Conservation (phyloP, 2,888 invertebrate genomes). For the Tanytarsus gracilentus region DNA sequence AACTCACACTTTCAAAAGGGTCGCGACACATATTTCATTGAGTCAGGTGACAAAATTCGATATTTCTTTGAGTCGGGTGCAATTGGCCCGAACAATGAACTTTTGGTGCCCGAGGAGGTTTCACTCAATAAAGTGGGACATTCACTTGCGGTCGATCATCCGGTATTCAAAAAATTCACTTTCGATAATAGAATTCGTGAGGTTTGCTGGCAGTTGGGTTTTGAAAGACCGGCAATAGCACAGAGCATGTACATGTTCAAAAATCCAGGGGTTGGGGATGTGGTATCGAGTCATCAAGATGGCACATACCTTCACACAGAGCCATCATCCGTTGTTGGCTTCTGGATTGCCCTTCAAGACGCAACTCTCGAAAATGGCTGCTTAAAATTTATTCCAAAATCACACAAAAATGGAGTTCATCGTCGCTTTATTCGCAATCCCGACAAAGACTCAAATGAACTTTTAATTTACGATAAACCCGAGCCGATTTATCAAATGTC, state of each 20-base stretch:
- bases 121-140: constrained; percentile 83
- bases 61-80: constrained; percentile 86
- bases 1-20: constrained; percentile 45
- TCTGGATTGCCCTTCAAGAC: constrained; percentile 96
- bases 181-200: constrained; percentile 76
- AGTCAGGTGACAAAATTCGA: constrained; percentile 84
- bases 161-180: constrained; percentile 71
- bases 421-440: constrained; percentile 62
- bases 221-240: constrained; percentile 71
- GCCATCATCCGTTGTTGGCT: constrained; percentile 70
- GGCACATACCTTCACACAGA: constrained; percentile 78
- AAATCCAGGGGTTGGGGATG: constrained; percentile 82
- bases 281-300: constrained; percentile 79
- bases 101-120: constrained; percentile 55
- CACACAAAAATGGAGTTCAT: constrained; percentile 77
- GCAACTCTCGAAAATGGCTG: constrained; percentile 91
- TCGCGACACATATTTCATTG: constrained; percentile 74
- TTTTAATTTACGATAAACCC: constrained; percentile 60
- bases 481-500: constrained; percentile 61
- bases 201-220: constrained; percentile 61
- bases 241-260: constrained; percentile 99
- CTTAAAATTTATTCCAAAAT: constrained; percentile 83
- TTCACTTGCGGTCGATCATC: constrained; percentile 72
- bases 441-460: constrained; percentile 50
- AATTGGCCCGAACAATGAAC: constrained; percentile 61